These are phyloP conservation scores for Peromyscus attwateri DNA, from an alignment of 2,797 vertebrate species.

Conservation along the genomic window DNA sequence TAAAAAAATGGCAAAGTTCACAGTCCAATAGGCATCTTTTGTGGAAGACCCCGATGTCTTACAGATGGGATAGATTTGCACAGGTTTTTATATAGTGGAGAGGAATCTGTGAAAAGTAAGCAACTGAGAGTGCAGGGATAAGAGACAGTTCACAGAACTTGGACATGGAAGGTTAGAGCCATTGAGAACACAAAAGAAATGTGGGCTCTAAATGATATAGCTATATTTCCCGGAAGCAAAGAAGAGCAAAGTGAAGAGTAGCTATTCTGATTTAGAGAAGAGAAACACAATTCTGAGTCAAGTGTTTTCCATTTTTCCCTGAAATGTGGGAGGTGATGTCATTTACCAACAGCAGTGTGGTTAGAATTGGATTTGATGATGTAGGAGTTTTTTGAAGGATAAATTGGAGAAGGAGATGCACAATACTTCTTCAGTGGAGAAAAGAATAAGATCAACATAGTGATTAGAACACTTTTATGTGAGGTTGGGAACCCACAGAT, in stretches of 20 bases:
- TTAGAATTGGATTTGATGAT: background rate
- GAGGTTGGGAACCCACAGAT: background rate
- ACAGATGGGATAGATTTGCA: background rate
- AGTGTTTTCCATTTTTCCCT: background rate
- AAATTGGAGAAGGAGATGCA: background rate
- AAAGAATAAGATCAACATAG: background rate
- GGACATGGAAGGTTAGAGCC: background rate
- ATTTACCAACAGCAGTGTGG: background rate
- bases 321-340: background rate
- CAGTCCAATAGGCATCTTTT: background rate
- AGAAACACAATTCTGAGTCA: background rate
- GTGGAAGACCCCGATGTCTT: background rate
- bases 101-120: background rate
- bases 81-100: background rate
- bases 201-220: background rate
- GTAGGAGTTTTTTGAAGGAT: background rate
- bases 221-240: background rate
- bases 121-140: background rate
- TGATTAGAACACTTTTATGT: background rate
- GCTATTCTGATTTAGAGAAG: background rate
- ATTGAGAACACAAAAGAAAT: background rate
- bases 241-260: background rate
- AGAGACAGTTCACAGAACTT: background rate
- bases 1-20: background rate
- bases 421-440: background rate